Conservation (phyloP, 2,797 vertebrate species). For the Liasis olivaceus region DNA sequence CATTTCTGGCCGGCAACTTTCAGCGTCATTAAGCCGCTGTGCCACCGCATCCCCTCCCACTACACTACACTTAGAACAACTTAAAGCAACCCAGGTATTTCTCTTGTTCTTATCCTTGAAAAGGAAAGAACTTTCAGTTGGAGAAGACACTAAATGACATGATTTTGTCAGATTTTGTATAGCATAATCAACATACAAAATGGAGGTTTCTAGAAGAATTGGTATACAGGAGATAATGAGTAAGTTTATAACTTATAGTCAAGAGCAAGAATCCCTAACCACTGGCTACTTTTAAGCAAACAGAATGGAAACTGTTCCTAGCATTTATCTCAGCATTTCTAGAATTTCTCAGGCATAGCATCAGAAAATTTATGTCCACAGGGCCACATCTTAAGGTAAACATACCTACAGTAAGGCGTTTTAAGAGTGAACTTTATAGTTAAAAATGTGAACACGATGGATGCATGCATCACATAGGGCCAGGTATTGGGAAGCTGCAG, state of each 20-base stretch:
- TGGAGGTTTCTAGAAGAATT: background rate
- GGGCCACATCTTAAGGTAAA: background rate
- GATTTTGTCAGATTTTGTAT: background rate
- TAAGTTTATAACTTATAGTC: background rate
- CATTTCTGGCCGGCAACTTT: no score
- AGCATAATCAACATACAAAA: background rate
- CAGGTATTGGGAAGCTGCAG: background rate
- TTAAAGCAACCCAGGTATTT: background rate
- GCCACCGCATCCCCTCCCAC: no score
- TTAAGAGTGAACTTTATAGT: background rate
- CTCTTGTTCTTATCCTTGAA: slow-evolving; percentile 4
- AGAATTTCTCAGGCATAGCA: background rate
- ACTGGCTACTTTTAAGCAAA: background rate
- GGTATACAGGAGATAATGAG: background rate
- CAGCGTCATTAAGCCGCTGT: no score
- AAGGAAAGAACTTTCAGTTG: slow-evolving; percentile 1
- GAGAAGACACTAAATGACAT: background rate
- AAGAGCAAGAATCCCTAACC: background rate
- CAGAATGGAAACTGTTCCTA: background rate
- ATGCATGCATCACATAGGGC: background rate
- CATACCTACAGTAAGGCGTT: background rate
- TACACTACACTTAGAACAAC: background rate
- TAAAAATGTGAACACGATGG: background rate
- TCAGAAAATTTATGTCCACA: background rate
- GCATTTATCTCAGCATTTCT: background rate